Evolutionary conservation across 64 coral and sea anemone species (phyloP), one percentile per base, ranked within the genome.

Genomic region (Anthopleura sola): DNA sequence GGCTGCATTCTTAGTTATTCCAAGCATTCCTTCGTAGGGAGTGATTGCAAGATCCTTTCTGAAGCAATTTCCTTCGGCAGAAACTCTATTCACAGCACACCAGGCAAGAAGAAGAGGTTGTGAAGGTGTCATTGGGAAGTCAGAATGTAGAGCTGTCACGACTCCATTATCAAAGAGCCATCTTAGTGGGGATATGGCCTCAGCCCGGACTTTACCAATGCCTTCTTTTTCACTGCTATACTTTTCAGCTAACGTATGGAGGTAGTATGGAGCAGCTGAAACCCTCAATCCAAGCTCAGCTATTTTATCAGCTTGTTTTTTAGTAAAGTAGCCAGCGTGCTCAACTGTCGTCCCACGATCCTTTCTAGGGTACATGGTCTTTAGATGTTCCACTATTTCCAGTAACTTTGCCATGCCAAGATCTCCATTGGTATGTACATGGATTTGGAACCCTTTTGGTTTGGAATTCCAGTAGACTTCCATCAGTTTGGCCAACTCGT

Each of bases 401-500:
- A 84, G 33, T 38, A 84, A 3, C 5, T 29, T 39, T 60, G 56
- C 31, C 82, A 84, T 84, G 33, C 82, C 82, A 39, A 84, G 82
- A 32, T 84, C 82, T 1, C 82, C 82, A 62, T 84, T 84, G 82
- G 82, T 84, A 53, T 84, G 82, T 9, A 84, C 82, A n/a, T 84
- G 55, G 33, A 84, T 84, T 60, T 84, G 82, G 64, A 84, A 84
- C 54, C 55, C 82, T 23, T 84, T 84, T 16, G 55, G 55, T 18
- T 56, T 56, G 55, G 55, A 56, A 19, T 60, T 84, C 82, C 82
- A 84, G 53, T 64, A 84, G 18, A 84, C 55, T 38, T 37, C 21
- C 82, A 84, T 84, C 5, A 38, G 31, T 26, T 84, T 39, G 21
- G 55, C 82, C 55, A 84, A 20, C 39, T 84, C 82, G 5, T 29